phyloP scores from a whole-genome alignment of 2,888 invertebrate genomes.

The Sussaba pulchella region DNA sequence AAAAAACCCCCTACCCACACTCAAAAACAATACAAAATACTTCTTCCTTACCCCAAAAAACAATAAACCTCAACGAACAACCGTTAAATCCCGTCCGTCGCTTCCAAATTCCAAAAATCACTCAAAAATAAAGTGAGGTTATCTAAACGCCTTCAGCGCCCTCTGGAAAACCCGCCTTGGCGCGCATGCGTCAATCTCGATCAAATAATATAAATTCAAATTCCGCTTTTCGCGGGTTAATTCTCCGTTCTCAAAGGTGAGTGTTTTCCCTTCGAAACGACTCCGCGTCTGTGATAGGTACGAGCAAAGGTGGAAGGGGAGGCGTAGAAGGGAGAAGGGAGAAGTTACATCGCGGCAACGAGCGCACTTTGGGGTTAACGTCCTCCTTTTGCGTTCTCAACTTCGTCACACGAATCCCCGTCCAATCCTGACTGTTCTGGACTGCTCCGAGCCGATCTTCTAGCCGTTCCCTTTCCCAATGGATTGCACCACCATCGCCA shows the following conservation, averaged over 20 bases:
- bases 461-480: slow-evolving; percentile 21
- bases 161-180: background rate
- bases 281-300: no score
- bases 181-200: slow-evolving; percentile 18
- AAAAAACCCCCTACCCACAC: background rate
- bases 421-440: no score
- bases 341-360: background rate
- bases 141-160: background rate
- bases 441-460: slow-evolving; percentile 1
- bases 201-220: background rate
- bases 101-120: slow-evolving; percentile 5
- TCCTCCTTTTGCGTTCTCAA: slow-evolving; percentile 2
- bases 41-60: slow-evolving; percentile 11
- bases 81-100: background rate
- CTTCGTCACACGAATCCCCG: slow-evolving; percentile 11
- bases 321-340: background rate
- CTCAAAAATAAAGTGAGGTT: slow-evolving; percentile 33
- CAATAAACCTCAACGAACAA: slow-evolving; percentile 13
- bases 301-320: background rate
- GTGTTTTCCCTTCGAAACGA: background rate
- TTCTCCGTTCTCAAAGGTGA: background rate
- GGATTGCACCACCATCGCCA: background rate
- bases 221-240: no score
- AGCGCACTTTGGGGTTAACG: slow-evolving; percentile 18
- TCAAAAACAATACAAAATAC: background rate